phyloP scores from a whole-genome alignment of 1,140 invertebrate genomes.

The Heliconius melpomene region DNA sequence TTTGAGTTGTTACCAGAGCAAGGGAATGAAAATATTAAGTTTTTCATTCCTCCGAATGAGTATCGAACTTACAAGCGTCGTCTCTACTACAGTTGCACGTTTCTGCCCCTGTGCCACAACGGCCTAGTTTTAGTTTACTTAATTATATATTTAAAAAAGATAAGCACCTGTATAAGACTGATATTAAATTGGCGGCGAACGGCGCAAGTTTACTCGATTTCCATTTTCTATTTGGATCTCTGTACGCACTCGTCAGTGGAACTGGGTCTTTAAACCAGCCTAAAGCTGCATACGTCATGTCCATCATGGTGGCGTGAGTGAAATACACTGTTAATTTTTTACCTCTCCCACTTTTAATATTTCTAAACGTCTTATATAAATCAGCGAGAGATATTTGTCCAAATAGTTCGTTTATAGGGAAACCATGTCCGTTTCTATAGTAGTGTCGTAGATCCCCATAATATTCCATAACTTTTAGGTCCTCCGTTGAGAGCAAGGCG shows the following conservation, averaged over 20 bases:
- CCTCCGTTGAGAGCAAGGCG: slow-evolving; percentile 85
- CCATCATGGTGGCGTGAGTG: slow-evolving; percentile 54
- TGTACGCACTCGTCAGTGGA: slow-evolving; percentile 47
- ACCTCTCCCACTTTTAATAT: slow-evolving; percentile 73
- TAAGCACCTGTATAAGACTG: slow-evolving; percentile 62
- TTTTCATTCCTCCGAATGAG: no score
- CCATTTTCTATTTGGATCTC: slow-evolving; percentile 62
- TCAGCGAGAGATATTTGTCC: slow-evolving; percentile 88
- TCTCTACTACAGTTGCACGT: no score
- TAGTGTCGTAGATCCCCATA: slow-evolving; percentile 88
- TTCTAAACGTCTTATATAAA: slow-evolving; percentile 83
- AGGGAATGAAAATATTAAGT: no score
- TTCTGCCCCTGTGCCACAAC: no score
- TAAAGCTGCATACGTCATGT: slow-evolving; percentile 60
- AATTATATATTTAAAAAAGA: background rate
- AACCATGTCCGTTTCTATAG: slow-evolving; percentile 63
- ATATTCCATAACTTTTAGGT: slow-evolving; percentile 88
- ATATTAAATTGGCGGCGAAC: slow-evolving; percentile 60
- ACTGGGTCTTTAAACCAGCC: slow-evolving; percentile 59
- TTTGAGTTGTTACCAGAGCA: background rate
- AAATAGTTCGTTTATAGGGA: slow-evolving; percentile 82
- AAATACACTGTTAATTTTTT: slow-evolving; percentile 62
- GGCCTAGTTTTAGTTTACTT: no score
- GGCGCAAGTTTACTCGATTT: slow-evolving; percentile 52
- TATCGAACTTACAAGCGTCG: no score